Evolutionary conservation across 2,113 vertebrate genomes (phyloP), one percentile per base, ranked within the genome.

Genomic region (Echinops telfairi): DNA sequence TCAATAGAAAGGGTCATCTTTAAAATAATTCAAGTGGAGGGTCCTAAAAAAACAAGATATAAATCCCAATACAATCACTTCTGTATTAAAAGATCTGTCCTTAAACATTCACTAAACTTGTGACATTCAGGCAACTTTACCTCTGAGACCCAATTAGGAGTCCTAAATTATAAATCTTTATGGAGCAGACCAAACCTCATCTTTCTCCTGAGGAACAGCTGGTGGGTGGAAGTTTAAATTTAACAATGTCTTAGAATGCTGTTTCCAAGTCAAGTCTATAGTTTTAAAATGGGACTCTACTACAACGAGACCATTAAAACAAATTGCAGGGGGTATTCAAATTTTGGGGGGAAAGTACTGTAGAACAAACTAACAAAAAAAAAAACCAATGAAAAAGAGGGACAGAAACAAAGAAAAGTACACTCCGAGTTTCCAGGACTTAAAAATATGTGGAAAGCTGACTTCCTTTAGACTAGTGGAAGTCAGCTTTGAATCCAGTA

Each of bases 261-360:
- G 33, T 94, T 90, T 84, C 82, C 70, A 91, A 93, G 66, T 12
- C 5, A 70, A 91, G 47, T 86, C 43, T 83, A 86, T 82, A 79
- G 15, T 58, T 92, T 94, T 40, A 91, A 85, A 88, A 77, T 43
- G 58, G 19, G 36, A 78, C 71, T 90, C 80, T 78, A 81, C 16
- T 84, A 62, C 58, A 40, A 75, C 5, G 77, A 36, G 25, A 33
- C n/a, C 22, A 36, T 47, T 89, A 75, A 31, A 95, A 36, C 62
- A 89, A 96, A 91, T 77, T 80, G 80, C 4, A 89, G 47, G 31
- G 66, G 31, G 66, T 43, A n/a, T n/a, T 60, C 62, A 83, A 76
- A 58, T 38, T 83, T 33, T 78, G 27, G 53, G 36, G 8, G 17
- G 11, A 7, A 38, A 38, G 36, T 38, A 86, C 1, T 38, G 2